These are phyloP conservation scores for Azorinus chamasolen DNA, from an alignment of 2,888 invertebrate species.

Conservation along the genomic window DNA sequence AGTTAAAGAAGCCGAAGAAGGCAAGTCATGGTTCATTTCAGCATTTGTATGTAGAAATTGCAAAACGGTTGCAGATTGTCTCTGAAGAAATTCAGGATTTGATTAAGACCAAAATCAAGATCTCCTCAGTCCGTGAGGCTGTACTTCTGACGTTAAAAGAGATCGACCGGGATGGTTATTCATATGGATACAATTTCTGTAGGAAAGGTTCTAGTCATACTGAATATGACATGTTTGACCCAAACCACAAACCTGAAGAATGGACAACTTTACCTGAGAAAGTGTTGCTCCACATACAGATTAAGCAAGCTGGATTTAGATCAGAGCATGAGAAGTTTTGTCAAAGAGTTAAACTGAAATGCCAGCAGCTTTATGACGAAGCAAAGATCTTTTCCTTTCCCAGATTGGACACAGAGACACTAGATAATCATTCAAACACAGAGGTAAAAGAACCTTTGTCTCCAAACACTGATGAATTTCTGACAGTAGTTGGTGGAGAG, in stretches of 20 bases:
- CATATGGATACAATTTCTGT: conserved; percentile 58
- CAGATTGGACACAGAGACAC: not conserved
- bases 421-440: not conserved
- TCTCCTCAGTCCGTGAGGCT: conserved; percentile 80
- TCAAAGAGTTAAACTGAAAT: conserved; percentile 34
- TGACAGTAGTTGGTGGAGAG: not conserved
- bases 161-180: conserved; percentile 55
- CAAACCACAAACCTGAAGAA: conserved; percentile 67
- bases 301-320: conserved; percentile 47
- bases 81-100: conserved; percentile 71
- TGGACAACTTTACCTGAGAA: conserved; percentile 79
- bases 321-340: conserved; percentile 55
- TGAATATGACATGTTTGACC: conserved; percentile 63
- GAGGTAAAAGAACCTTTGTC: conserved; percentile 29
- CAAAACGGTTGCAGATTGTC: conserved; percentile 60
- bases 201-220: conserved; percentile 57
- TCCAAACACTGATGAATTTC: conserved; percentile 24
- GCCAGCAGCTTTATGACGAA: conserved; percentile 51
- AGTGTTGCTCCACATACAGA: conserved; percentile 56
- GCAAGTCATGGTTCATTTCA: conserved; percentile 66
- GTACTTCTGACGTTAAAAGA: conserved; percentile 66
- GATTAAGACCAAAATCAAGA: conserved; percentile 75
- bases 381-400: conserved; percentile 42
- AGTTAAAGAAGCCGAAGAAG: conserved; percentile 41
- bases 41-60: conserved; percentile 75